phyloP scores from a whole-genome alignment of 2,888 invertebrate genomes.

The Chalcis sispes region DNA sequence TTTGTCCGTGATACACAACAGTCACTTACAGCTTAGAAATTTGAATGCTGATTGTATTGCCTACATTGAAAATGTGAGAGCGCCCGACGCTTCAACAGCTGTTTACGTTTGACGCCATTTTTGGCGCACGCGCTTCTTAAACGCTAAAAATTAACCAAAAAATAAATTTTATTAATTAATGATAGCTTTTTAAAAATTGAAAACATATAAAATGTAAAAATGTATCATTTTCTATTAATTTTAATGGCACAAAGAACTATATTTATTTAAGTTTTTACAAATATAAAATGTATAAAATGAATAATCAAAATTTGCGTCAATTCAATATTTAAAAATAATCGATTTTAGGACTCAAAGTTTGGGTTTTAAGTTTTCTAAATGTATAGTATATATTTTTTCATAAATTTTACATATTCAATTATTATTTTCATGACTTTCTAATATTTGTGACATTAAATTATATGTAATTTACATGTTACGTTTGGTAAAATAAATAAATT shows the following conservation, averaged over 20 bases:
- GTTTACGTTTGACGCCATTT: slow-evolving; percentile 49
- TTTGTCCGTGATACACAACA: slow-evolving; percentile 64
- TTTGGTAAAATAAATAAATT: too few relatives aligned
- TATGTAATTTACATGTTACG: too few relatives aligned
- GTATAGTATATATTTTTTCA: slow-evolving; percentile 35
- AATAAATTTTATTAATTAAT: too few relatives aligned
- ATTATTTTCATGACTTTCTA: too few relatives aligned
- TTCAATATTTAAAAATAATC: slow-evolving; percentile 45
- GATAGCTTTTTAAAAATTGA: too few relatives aligned
- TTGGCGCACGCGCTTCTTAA: slow-evolving; percentile 45
- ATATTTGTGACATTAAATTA: too few relatives aligned
- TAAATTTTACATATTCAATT: too few relatives aligned
- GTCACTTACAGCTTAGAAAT: slow-evolving; percentile 64
- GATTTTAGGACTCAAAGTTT: slow-evolving; percentile 33
- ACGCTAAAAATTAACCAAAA: too few relatives aligned
- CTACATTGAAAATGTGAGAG: slow-evolving; percentile 39
- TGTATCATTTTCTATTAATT: too few relatives aligned
- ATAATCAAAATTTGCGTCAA: neutral
- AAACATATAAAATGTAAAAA: too few relatives aligned
- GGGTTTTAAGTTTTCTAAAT: slow-evolving; percentile 23
- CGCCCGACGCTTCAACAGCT: slow-evolving; percentile 56
- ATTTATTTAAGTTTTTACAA: too few relatives aligned
- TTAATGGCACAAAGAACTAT: too few relatives aligned
- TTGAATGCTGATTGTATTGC: slow-evolving; percentile 66
- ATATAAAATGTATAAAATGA: neutral